phyloP scores from a whole-genome alignment of 53 echinoderm and acorn worm genomes.

The Pentamera pediparva region DNA sequence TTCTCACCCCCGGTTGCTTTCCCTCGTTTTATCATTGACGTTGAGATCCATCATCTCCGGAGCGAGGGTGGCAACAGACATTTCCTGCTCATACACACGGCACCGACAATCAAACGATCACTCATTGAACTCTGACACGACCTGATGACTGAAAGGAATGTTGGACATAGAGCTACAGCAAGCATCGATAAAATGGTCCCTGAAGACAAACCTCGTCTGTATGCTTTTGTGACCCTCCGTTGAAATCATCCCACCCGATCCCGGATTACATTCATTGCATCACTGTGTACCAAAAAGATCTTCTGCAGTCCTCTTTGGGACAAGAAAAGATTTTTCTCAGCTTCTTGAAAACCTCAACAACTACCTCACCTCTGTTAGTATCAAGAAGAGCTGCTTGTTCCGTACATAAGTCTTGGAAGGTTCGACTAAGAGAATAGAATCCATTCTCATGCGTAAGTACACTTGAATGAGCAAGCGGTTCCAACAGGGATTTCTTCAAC shows the following conservation, averaged over 20 bases:
- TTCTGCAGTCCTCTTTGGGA: background rate
- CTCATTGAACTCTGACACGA: slow-evolving; percentile 4
- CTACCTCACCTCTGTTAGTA: background rate
- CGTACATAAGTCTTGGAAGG: background rate
- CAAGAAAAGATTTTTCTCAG: background rate
- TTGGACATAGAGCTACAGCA: background rate
- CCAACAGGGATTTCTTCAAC: background rate
- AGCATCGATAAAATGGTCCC: background rate
- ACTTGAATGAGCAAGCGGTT: background rate
- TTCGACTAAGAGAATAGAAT: background rate
- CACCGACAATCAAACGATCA: background rate
- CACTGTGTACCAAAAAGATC: background rate
- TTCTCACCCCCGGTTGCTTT: too few species aligned
- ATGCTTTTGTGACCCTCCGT: background rate
- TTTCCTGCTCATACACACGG: too few species aligned
- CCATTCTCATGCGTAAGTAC: slow-evolving; percentile 4
- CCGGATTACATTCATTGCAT: background rate
- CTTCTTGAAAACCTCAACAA: background rate
- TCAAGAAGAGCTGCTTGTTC: slow-evolving; percentile 2
- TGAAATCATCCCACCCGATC: background rate
- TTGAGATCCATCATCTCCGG: too few species aligned
- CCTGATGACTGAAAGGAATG: background rate
- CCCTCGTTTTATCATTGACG: too few species aligned
- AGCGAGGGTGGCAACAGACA: too few species aligned
- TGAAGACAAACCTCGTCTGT: background rate